Evolutionary conservation across 2,888 invertebrate genomes (phyloP), one percentile per base, ranked within the genome.

Genomic region (Nomada goodeniana): DNA sequence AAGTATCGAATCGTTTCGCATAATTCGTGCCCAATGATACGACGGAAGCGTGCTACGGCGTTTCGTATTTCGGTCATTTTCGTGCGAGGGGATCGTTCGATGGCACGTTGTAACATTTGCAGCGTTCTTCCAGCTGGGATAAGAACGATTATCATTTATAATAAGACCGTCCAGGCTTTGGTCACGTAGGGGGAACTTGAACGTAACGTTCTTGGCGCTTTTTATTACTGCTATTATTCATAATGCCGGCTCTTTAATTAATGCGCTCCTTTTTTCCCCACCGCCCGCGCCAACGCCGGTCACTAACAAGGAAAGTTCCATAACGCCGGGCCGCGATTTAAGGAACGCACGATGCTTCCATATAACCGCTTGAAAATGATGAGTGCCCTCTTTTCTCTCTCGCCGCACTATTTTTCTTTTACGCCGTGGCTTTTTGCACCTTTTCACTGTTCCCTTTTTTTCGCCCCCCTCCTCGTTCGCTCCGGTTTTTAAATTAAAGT

Each of bases 211-310:
- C 67, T 57, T 65, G 69, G 67, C 65, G 55, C 53, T 67, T 47
- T 70, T 80, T 82, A 82, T 82, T 82, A 71, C 82, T 29, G 82
- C 82, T 67, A 82, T 82, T 75, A 82, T 82, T 82, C 82, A 82
- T 64, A 75, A 82, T 75, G 82, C 71, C 80, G 65, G 67, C 82
- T 70, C 75, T 68, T 70, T 82, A 82, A 82, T 82, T 82, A 80
- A 80, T 82, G 75, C 67, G 61, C 70, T 53, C 57, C 47, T 75
- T 78, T 74, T 71, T 69, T 23, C 11, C 36, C 26, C 20, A 23
- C 29, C 29, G 26, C 26, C 55, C n/a, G 23, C 29, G 15, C 50
- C 65, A 29, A 57, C 15, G 11, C 26, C 44, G 74, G 61, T 64
- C 65, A 71, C 65, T 76, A 71, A 82, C 70, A 82, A 74, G 57